Evolutionary conservation across 2,113 vertebrate species (phyloP).

Genomic region (Picathartes gymnocephalus): DNA sequence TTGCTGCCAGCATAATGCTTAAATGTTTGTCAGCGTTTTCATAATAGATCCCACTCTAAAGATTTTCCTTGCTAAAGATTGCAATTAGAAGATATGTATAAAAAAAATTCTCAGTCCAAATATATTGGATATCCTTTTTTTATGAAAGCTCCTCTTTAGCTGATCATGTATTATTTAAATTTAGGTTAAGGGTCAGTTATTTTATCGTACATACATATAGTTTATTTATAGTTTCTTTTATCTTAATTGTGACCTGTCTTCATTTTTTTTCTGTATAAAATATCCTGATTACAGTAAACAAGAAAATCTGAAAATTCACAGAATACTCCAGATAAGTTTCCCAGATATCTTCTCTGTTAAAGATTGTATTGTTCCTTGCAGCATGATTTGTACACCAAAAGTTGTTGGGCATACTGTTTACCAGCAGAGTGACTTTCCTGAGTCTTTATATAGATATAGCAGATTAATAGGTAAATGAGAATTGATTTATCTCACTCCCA

Average conservation of each 20-base stretch:
- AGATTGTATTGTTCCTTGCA: background rate
- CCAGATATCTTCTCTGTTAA: background rate
- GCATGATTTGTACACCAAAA: conserved; percentile 11
- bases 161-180: background rate
- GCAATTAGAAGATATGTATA: background rate
- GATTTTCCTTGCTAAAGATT: background rate
- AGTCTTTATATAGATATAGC: background rate
- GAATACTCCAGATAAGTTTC: background rate
- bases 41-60: background rate
- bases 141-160: background rate
- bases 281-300: background rate
- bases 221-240: background rate
- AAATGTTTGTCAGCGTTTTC: background rate
- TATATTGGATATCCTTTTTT: background rate
- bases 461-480: background rate
- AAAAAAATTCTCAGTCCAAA: background rate
- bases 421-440: background rate
- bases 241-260: background rate
- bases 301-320: background rate
- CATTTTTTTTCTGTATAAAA: background rate
- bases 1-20: background rate
- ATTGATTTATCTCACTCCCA: background rate
- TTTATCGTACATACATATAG: background rate
- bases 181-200: background rate
- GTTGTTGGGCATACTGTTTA: background rate